Conservation (phyloP, 2,888 invertebrate genomes). For the Lomographa bimaculata region DNA sequence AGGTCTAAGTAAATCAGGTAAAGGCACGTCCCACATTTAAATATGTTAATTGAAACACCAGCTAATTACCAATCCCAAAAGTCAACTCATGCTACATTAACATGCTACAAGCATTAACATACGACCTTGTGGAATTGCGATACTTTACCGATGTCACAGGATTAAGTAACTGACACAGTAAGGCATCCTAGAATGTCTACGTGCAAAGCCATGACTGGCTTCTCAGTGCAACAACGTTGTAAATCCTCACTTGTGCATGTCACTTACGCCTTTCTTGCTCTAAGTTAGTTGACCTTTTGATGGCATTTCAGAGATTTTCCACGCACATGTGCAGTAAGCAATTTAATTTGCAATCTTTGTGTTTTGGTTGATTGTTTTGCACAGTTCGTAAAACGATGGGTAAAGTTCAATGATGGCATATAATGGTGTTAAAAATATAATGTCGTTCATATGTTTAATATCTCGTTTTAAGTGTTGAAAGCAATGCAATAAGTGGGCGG, state of each 20-base stretch:
- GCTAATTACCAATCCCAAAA: conserved; percentile 9
- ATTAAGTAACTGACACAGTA: conserved; percentile 22
- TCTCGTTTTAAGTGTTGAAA: not conserved
- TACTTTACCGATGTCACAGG: conserved; percentile 13
- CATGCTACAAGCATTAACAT: conserved; percentile 8
- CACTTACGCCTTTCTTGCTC: conserved; percentile 7
- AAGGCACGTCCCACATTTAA: no score
- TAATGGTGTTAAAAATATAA: no score
- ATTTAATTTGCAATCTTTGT: conserved; percentile 17
- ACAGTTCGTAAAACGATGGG: conserved; percentile 5
- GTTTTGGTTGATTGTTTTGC: conserved; percentile 20
- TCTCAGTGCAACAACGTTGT: conserved; percentile 2
- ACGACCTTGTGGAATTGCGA: conserved; percentile 23
- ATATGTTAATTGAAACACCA: conserved; percentile 3
- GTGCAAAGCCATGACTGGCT: conserved; percentile 2
- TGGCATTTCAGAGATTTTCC: conserved; percentile 35
- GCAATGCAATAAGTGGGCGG: conserved; percentile 1
- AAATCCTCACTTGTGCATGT: not conserved
- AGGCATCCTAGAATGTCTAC: conserved; percentile 3
- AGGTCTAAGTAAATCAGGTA: no score
- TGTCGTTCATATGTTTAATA: not conserved
- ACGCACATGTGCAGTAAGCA: conserved; percentile 24
- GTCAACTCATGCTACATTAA: conserved; percentile 1
- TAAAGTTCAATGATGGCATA: conserved; percentile 10
- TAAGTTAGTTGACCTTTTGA: conserved; percentile 29